These are phyloP conservation scores for Physeter macrocephalus DNA, from an alignment of 2,113 vertebrate genomes.

Conservation along the genomic window DNA sequence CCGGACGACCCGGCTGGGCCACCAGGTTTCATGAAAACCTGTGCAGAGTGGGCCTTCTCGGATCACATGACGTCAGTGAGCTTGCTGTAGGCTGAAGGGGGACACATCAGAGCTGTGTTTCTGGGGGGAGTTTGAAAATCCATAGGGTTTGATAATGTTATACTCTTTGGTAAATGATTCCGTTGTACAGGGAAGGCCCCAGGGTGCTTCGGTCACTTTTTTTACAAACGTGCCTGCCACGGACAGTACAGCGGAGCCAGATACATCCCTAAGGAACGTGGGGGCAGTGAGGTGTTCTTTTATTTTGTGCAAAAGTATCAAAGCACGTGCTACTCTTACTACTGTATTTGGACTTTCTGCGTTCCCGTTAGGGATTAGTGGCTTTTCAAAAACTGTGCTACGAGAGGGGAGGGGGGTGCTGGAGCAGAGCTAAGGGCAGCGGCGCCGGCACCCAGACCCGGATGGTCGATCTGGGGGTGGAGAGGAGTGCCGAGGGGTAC, in stretches of 20 bases:
- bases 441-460: not conserved
- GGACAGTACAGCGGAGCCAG: not conserved
- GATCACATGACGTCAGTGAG: rapidly evolving
- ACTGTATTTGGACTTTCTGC: not conserved
- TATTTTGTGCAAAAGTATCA: not conserved
- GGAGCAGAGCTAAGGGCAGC: not conserved
- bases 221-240: not conserved
- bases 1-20: not conserved
- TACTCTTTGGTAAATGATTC: not conserved
- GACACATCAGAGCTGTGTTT: not conserved
- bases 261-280: rapidly evolving
- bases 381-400: not conserved
- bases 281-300: rapidly evolving
- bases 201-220: not conserved
- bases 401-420: too few species aligned
- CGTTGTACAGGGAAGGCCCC: rapidly evolving
- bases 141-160: not conserved
- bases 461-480: rapidly evolving
- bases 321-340: rapidly evolving
- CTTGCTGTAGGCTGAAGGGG: rapidly evolving
- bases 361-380: not conserved
- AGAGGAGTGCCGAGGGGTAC: rapidly evolving
- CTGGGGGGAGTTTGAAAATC: not conserved
- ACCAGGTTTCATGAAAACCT: not conserved
- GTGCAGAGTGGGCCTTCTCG: not conserved